Evolutionary conservation across 2,797 vertebrate genomes (phyloP).

Genomic region (Hippopotamyrus pictus): DNA sequence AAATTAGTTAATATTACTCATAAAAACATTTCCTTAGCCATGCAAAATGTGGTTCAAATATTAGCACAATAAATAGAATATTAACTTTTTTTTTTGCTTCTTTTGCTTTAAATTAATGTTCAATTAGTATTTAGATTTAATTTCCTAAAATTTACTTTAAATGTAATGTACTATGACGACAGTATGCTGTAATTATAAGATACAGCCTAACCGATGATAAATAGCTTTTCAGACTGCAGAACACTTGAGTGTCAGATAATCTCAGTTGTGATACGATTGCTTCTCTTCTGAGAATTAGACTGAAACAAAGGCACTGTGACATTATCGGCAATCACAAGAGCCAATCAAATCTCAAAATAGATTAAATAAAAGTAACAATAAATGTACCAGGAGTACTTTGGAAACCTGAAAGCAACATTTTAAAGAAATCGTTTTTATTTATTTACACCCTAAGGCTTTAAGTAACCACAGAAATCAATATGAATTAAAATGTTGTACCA

Average conservation of each 20-base stretch:
- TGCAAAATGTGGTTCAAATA: neutral
- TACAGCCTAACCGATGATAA: neutral
- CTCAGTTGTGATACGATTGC: neutral
- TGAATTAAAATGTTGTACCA: neutral
- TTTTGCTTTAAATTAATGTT: neutral
- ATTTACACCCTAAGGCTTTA: neutral
- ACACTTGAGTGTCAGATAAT: neutral
- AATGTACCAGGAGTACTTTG: neutral
- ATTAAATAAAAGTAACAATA: neutral
- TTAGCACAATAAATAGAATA: neutral
- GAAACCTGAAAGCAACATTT: neutral
- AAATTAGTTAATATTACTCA: neutral
- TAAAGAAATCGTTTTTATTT: neutral
- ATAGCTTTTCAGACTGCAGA: neutral
- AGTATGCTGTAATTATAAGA: neutral
- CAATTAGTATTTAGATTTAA: neutral
- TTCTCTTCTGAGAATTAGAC: neutral
- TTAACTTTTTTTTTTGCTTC: neutral
- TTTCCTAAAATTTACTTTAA: neutral
- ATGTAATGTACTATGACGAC: neutral
- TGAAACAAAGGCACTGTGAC: neutral
- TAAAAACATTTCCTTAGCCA: neutral
- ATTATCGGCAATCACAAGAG: neutral
- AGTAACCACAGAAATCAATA: neutral
- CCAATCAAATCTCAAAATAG: neutral